Evolutionary conservation across 2,113 vertebrate species (phyloP).

Genomic region (Etheostoma cragini): DNA sequence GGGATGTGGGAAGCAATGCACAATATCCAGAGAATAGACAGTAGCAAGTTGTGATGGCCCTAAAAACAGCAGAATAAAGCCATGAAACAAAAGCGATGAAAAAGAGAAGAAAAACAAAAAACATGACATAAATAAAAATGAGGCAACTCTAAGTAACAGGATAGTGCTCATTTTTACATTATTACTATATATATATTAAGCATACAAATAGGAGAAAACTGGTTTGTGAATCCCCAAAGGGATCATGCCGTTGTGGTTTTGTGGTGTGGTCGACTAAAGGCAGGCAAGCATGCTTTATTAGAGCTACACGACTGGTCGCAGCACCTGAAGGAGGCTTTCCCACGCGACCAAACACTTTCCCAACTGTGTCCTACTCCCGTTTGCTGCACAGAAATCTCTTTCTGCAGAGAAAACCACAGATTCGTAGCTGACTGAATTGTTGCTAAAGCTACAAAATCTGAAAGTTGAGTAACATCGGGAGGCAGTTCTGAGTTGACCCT

Average conservation of each 20-base stretch:
- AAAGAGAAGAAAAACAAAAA: conserved; percentile 35
- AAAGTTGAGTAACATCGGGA: conserved; percentile 50
- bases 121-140: conserved; percentile 74
- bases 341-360: conserved; percentile 14
- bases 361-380: conserved; percentile 24
- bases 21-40: conserved; percentile 60
- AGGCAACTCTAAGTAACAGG: conserved; percentile 65
- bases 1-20: conserved; percentile 64
- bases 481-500: conserved; percentile 67
- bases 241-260: conserved; percentile 37
- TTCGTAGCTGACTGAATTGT: conserved; percentile 31
- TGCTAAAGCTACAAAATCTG: conserved; percentile 62
- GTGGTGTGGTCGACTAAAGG: conserved; percentile 39
- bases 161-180: conserved; percentile 68
- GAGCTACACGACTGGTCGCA: conserved; percentile 65
- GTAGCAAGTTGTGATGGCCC: conserved; percentile 52
- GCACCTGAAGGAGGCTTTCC: conserved; percentile 44
- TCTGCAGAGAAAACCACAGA: conserved; percentile 38
- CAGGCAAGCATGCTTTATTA: conserved; percentile 65
- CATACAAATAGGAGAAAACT: conserved; percentile 55
- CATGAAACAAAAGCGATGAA: conserved; percentile 36
- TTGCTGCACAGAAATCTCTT: conserved; percentile 14
- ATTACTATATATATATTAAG: conserved; percentile 67
- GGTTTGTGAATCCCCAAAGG: conserved; percentile 43
- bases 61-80: conserved; percentile 59